A percentile compares a stretch with the other conserved stretches of the same genome.
phyloP scores from a whole-genome alignment of 2,797 vertebrate genomes.

The Oryzias dopingdopingensis region DNA sequence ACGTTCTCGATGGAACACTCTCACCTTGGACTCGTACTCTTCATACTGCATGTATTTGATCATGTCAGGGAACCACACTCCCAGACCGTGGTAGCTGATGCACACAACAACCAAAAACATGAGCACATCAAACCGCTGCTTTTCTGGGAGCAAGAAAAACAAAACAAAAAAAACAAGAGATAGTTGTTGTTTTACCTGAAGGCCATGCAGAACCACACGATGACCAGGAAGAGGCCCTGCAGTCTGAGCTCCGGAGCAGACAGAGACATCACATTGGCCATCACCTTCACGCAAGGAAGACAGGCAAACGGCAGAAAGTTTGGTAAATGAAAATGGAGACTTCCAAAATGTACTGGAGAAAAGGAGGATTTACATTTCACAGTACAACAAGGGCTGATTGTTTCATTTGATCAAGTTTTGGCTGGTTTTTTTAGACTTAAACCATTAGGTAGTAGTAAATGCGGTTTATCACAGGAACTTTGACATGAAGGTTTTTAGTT shows the following conservation, averaged over 20 bases:
- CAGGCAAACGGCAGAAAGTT: neutral
- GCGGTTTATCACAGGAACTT: too few species aligned
- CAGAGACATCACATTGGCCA: conserved; percentile 89
- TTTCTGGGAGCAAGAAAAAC: neutral
- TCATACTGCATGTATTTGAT: conserved; percentile 95
- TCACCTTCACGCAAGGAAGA: conserved; percentile 78
- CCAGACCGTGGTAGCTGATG: conserved; percentile 91
- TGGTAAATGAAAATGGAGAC: too few species aligned
- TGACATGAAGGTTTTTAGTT: too few species aligned
- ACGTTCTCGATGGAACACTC: conserved; percentile 83
- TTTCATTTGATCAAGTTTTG: too few species aligned
- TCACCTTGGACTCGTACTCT: conserved; percentile 86
- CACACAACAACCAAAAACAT: conserved; percentile 9
- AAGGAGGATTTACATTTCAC: too few species aligned
- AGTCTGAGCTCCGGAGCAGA: conserved; percentile 87
- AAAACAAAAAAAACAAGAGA: accelerated
- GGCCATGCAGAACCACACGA: conserved; percentile 96
- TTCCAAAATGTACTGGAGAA: too few species aligned
- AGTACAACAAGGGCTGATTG: too few species aligned
- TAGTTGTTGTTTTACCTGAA: conserved; percentile 82
- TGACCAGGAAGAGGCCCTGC: conserved; percentile 88
- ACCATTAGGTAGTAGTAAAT: too few species aligned
- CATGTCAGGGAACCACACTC: conserved; percentile 98
- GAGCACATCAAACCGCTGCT: neutral
- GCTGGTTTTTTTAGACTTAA: too few species aligned